These are phyloP conservation scores for Hemistola chrysoprasaria DNA, from an alignment of 2,888 invertebrate species.

Conservation along the genomic window DNA sequence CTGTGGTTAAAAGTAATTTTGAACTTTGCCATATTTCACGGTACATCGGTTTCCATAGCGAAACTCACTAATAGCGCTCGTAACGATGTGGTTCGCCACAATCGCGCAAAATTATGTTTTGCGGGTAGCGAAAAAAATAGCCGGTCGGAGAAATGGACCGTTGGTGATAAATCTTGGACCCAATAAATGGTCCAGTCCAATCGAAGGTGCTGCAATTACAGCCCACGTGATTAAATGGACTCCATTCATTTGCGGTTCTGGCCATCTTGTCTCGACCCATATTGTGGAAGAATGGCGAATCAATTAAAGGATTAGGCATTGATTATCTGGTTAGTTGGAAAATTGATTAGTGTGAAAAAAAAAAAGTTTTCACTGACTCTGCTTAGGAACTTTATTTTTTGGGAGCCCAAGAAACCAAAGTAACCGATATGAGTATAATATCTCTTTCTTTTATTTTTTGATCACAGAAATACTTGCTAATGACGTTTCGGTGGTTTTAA, in stretches of 20 bases:
- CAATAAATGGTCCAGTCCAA: constrained; percentile 64
- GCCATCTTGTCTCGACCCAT: constrained; percentile 39
- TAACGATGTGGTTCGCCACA: constrained; percentile 6
- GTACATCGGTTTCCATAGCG: too few relatives aligned
- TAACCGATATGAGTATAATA: too few relatives aligned
- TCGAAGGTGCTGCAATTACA: constrained; percentile 75
- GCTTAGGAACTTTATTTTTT: too few relatives aligned
- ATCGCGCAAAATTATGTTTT: constrained; percentile 17
- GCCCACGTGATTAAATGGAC: constrained; percentile 73
- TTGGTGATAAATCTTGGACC: constrained; percentile 61
- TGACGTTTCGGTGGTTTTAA: too few relatives aligned
- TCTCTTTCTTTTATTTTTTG: too few relatives aligned
- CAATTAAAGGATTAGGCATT: constrained; percentile 3
- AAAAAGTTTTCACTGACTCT: too few relatives aligned
- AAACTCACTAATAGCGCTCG: constrained; percentile 2
- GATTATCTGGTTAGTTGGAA: too few relatives aligned
- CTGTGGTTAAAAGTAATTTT: too few relatives aligned
- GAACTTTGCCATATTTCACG: too few relatives aligned
- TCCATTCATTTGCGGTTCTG: constrained; percentile 70
- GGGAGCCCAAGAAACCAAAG: too few relatives aligned
- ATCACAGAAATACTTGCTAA: too few relatives aligned
- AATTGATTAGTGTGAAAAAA: too few relatives aligned
- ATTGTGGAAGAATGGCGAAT: constrained; percentile 16
- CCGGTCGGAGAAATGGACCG: constrained; percentile 15
- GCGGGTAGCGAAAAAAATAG: constrained; percentile 11